Evolutionary conservation across 1,140 invertebrate genomes (phyloP), one percentile per base, ranked within the genome.

Genomic region (Maconellicoccus hirsutus): DNA sequence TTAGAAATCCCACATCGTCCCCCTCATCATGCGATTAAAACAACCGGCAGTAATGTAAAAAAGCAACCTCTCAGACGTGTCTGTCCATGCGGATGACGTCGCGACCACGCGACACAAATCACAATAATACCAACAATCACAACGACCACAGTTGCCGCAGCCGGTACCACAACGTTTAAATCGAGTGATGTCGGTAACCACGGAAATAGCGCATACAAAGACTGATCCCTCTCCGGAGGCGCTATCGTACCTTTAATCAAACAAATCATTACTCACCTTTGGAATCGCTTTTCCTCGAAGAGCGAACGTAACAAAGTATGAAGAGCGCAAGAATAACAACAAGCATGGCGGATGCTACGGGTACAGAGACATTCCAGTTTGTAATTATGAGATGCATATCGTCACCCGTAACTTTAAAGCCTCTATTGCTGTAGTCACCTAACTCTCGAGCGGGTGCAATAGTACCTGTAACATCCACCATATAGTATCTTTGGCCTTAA

Each of bases 331-430:
- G 87, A 78, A 95, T 91, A 81, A 95, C 92, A 80, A 95, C 89
- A 75, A 95, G 86, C 72, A 94, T 84, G 73, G 92, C 92, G 72
- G 91, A 92, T 76, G 92, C 89, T 74, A 95, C 89, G n/a, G 94
- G 94, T 75, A 96, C 90, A 81, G 96, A 90, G 77, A 96, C 86
- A 83, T 95, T 93, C 76, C 94, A 84, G 81, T 96, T 93, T 74
- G 89, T 86, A 78, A 92, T 85, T 76, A 93, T 85, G 76, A 90
- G 86, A 84, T 87, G 87, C 81, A 92, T 84, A 74, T 90, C 89
- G 80, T 92, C 89, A 75, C 85, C 83, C 75, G 79, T 79, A 71
- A 77, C 77, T 75, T 78, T 78, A 27, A 74, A 72, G 71, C 72
- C 63, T 75, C 78, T 78, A 76, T 86, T 86, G 21, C 22, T 25